Conservation (phyloP, 2,797 vertebrate genomes). For the Champsocephalus esox region DNA sequence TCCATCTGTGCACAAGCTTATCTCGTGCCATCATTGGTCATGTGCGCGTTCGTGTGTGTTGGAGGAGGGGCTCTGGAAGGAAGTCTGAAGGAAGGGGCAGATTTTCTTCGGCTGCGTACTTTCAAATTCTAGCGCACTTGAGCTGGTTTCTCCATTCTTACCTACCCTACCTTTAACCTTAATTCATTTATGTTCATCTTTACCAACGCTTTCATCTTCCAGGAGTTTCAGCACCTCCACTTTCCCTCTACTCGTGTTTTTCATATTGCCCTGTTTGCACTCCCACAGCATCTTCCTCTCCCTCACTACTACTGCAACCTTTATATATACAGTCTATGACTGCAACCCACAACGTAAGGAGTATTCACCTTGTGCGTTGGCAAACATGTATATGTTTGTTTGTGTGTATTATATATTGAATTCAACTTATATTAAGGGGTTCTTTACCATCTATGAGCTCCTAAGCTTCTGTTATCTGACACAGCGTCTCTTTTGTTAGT, state of each 20-base stretch:
- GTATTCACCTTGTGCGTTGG: not conserved
- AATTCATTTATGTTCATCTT: not conserved
- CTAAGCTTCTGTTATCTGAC: not conserved
- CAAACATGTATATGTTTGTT: not conserved
- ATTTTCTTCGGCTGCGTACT: no score
- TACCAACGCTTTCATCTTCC: not conserved
- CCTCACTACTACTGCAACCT: not conserved
- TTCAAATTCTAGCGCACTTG: no score
- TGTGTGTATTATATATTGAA: not conserved
- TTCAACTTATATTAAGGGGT: not conserved
- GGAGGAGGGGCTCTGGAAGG: no score
- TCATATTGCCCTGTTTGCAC: constrained; percentile 11
- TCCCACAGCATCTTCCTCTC: constrained; percentile 6
- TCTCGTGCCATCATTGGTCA: no score
- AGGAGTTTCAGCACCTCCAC: not conserved
- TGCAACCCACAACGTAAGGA: not conserved
- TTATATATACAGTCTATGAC: not conserved
- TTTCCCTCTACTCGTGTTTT: constrained; percentile 5
- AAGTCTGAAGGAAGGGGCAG: no score
- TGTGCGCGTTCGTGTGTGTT: no score
- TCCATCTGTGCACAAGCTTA: no score
- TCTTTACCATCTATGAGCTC: not conserved
- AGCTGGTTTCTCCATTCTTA: no score
- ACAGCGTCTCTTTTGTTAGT: not conserved
- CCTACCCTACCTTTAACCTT: no score